Conservation (phyloP, 2,113 vertebrate genomes). For the Passer montanus region DNA sequence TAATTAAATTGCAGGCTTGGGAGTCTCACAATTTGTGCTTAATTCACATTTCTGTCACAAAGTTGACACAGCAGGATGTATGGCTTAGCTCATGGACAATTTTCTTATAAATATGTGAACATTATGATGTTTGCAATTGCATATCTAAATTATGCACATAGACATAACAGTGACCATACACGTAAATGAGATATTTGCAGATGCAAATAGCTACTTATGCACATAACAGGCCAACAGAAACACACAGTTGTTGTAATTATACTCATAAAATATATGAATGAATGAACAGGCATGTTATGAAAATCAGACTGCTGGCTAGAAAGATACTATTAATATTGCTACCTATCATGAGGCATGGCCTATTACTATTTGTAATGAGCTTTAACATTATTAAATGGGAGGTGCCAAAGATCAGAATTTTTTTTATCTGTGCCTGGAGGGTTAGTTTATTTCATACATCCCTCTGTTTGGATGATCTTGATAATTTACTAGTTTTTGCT, state of each 20-base stretch:
- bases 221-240: constrained; percentile 3
- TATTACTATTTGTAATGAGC: constrained; percentile 13
- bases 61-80: neutral
- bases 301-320: neutral
- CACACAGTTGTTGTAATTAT: constrained; percentile 33
- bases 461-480: neutral
- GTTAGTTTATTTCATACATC: neutral
- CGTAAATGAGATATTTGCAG: constrained; percentile 47
- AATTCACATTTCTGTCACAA: neutral
- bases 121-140: neutral
- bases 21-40: neutral
- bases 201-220: constrained; percentile 50
- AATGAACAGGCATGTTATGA: constrained; percentile 9
- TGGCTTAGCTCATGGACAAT: neutral
- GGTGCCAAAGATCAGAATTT: neutral
- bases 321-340: neutral
- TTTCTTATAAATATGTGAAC: neutral
- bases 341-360: neutral
- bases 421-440: neutral
- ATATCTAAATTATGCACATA: constrained; percentile 19
- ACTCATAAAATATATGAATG: constrained; percentile 11
- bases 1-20: neutral
- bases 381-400: constrained; percentile 16
- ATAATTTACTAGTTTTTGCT: neutral
- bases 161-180: constrained; percentile 33